A percentile compares a stretch with the other conserved stretches of the same genome.
Conservation (phyloP, 2,113 vertebrate genomes). For the Mustela lutreola region DNA sequence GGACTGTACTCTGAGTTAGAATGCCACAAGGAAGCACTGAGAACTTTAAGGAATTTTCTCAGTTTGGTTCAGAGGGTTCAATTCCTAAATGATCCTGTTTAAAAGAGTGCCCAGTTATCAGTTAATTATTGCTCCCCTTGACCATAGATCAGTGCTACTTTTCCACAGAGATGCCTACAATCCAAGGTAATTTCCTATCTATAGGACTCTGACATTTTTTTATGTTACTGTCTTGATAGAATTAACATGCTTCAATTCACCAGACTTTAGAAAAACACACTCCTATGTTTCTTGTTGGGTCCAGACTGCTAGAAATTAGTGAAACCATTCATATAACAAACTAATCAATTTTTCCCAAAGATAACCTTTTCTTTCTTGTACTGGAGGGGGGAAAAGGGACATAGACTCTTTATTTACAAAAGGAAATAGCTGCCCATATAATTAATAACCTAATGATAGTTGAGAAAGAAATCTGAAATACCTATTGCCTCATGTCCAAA, state of each 20-base stretch:
- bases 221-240: background rate
- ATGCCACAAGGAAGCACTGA: background rate
- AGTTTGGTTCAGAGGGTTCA: background rate
- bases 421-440: background rate
- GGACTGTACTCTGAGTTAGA: background rate
- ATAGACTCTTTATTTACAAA: background rate
- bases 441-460: background rate
- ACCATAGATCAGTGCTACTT: background rate
- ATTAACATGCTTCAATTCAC: background rate
- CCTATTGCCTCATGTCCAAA: background rate
- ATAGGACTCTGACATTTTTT: background rate
- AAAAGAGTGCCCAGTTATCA: background rate
- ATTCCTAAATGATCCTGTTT: background rate
- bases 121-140: background rate
- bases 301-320: background rate
- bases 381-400: background rate
- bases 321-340: background rate
- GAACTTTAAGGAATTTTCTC: background rate
- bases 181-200: background rate
- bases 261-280: background rate
- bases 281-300: background rate
- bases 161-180: background rate
- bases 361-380: background rate
- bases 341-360: background rate
- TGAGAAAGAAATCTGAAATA: background rate